Percentiles rank a stretch among this genome's conserved stretches.
phyloP scores from a whole-genome alignment of 64 coral and sea anemone species.

The Montipora foliosa region DNA sequence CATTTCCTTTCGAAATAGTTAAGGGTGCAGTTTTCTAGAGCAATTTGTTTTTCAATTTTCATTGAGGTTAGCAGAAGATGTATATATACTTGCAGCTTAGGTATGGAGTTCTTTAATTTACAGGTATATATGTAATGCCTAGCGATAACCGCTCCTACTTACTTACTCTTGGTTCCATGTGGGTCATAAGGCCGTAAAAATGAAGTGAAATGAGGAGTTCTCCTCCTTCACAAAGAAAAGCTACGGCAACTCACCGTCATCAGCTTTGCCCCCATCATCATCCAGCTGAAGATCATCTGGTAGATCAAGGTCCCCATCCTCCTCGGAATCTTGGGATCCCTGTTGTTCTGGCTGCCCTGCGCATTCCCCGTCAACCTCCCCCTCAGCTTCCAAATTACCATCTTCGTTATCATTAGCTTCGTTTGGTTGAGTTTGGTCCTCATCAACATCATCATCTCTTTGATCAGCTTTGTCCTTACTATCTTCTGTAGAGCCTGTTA shows the following conservation, averaged over 20 bases:
- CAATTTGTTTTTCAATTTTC: too few species aligned
- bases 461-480: conserved; percentile 73
- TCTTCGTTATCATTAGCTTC: conserved; percentile 58
- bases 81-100: too few species aligned
- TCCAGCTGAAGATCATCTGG: conserved; percentile 75
- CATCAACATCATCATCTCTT: conserved; percentile 28
- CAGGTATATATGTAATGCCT: too few species aligned
- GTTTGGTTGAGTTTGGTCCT: conserved; percentile 60
- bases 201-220: too few species aligned
- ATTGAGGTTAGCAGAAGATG: too few species aligned
- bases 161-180: too few species aligned
- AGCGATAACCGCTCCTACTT: too few species aligned
- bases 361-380: conserved; percentile 2
- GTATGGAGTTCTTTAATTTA: too few species aligned
- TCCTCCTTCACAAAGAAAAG: not conserved
- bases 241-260: conserved; percentile 11
- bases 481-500: conserved; percentile 76
- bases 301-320: conserved; percentile 55
- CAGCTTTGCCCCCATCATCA: conserved; percentile 37
- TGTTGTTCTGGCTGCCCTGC: conserved; percentile 35
- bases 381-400: conserved; percentile 78
- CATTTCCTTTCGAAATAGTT: too few species aligned
- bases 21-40: too few species aligned
- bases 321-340: conserved; percentile 33
- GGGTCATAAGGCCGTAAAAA: too few species aligned